phyloP scores from a whole-genome alignment of 1,140 invertebrate species.

The Heliconius nattereri region DNA sequence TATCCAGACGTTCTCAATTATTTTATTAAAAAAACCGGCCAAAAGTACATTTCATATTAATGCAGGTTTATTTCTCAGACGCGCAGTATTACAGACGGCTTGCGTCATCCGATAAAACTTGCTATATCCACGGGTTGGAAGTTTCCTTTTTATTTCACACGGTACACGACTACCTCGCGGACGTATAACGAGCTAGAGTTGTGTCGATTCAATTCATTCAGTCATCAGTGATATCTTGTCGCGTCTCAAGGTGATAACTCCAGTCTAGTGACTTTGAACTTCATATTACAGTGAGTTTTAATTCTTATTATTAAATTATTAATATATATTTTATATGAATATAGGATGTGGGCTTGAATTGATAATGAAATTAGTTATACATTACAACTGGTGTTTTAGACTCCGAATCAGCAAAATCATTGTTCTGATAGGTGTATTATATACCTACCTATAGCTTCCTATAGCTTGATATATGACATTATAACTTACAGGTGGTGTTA shows the following conservation, averaged over 20 bases:
- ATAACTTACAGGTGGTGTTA: too few relatives aligned
- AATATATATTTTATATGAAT: too few relatives aligned
- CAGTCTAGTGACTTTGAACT: conserved; percentile 8
- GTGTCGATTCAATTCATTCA: neutral
- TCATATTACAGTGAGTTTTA: neutral
- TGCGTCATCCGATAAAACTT: conserved; percentile 18
- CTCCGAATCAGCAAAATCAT: neutral
- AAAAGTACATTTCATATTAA: neutral
- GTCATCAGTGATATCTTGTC: neutral
- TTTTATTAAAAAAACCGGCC: neutral
- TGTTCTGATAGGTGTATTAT: neutral
- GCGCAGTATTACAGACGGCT: conserved; percentile 10
- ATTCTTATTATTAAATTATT: neutral
- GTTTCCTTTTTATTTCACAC: conserved; percentile 15
- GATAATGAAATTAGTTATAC: neutral
- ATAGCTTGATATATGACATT: too few relatives aligned
- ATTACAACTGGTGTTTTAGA: neutral
- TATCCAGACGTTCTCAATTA: too few relatives aligned
- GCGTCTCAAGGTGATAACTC: neutral
- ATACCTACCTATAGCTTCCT: too few relatives aligned
- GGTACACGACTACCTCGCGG: neutral
- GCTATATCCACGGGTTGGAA: conserved; percentile 1
- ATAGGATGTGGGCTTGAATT: neutral
- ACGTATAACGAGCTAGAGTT: neutral
- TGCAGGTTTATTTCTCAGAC: neutral